These are phyloP conservation scores for Acyrthosiphon pisum DNA, from an alignment of 1,140 invertebrate genomes.

Conservation along the genomic window DNA sequence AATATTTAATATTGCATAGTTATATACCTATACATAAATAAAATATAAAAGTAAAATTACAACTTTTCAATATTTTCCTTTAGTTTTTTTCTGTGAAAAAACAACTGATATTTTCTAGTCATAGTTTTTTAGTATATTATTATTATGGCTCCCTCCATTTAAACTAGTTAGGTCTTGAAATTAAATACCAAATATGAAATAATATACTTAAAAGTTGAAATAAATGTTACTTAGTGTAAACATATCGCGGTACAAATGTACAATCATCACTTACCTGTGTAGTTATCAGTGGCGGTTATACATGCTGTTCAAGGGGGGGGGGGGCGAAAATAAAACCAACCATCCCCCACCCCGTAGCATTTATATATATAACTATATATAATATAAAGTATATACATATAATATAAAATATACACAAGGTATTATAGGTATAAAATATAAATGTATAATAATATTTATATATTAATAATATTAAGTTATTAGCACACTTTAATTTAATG, in stretches of 20 bases:
- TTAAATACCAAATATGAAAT: background rate
- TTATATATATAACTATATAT: too few species aligned
- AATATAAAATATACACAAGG: too few species aligned
- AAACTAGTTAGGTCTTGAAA: background rate
- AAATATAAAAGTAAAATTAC: background rate
- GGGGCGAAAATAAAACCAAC: too few species aligned
- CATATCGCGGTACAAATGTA: background rate
- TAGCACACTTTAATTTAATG: too few species aligned
- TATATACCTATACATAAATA: background rate
- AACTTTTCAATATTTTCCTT: background rate
- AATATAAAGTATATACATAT: too few species aligned
- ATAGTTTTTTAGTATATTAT: background rate
- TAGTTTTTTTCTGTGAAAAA: background rate
- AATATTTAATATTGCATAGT: background rate
- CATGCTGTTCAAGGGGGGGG: too few species aligned
- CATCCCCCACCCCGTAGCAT: too few species aligned
- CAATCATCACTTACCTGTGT: background rate
- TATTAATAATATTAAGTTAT: too few species aligned
- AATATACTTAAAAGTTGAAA: background rate
- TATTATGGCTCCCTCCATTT: background rate
- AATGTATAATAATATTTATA: too few species aligned
- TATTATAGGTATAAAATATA: too few species aligned
- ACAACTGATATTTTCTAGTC: conserved; percentile 39
- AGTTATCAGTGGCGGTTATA: too few species aligned
- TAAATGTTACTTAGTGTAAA: background rate